phyloP scores from a whole-genome alignment of 2,797 vertebrate genomes.

The Tympanoctomys barrerae region DNA sequence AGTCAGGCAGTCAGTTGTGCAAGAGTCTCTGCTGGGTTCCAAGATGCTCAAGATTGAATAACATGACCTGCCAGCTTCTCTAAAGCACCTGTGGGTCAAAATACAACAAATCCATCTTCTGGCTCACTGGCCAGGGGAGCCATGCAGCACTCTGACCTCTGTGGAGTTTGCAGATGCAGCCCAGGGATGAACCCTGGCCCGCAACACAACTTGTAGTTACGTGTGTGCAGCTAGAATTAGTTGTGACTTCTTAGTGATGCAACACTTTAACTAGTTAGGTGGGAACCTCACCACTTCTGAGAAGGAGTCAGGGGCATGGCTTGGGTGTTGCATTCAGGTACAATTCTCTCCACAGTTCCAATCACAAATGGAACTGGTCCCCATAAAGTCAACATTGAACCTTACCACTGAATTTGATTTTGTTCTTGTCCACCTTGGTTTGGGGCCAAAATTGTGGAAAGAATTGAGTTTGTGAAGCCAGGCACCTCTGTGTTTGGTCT shows the following conservation, averaged over 20 bases:
- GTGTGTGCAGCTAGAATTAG: neutral
- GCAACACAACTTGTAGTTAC: neutral
- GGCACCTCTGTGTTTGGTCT: neutral
- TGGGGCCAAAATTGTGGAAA: neutral
- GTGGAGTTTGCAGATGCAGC: neutral
- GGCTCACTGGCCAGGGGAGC: neutral
- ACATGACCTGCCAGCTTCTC: neutral
- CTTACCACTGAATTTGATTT: neutral
- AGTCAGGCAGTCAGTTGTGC: neutral
- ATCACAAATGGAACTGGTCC: neutral
- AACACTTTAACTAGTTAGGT: neutral
- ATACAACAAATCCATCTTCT: neutral
- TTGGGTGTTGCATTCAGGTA: neutral
- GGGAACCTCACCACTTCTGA: neutral
- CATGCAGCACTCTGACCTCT: neutral
- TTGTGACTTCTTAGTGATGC: neutral
- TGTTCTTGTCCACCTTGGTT: neutral
- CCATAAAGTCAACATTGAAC: neutral
- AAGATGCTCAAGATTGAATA: neutral
- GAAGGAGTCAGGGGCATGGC: neutral
- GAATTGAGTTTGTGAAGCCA: neutral
- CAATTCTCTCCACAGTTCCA: neutral
- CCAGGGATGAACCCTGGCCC: neutral
- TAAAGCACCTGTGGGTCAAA: neutral
- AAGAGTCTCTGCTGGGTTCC: neutral